Conservation (phyloP, 1,140 invertebrate genomes). For the Philopotamus ludificatus region DNA sequence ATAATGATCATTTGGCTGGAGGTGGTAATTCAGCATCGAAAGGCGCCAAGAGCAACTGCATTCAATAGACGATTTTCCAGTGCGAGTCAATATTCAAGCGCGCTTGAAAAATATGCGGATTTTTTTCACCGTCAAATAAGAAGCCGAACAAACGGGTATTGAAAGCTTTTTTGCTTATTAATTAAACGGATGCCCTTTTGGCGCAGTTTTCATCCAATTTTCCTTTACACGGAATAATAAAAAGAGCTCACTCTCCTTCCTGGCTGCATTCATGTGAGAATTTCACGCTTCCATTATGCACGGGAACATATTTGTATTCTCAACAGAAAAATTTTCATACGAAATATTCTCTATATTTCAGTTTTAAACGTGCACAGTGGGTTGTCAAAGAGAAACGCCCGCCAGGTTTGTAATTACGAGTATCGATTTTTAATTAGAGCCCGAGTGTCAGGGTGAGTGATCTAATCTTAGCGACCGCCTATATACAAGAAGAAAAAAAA, state of each 20-base stretch:
- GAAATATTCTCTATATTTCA: no score
- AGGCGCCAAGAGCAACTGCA: neutral
- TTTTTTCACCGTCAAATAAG: conserved; percentile 18
- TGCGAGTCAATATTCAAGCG: no score
- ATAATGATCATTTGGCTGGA: no score
- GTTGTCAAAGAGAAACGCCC: neutral
- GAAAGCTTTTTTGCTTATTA: conserved; percentile 29
- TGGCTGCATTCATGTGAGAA: no score
- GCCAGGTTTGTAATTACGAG: conserved; percentile 16
- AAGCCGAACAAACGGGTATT: conserved; percentile 24
- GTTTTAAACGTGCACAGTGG: no score
- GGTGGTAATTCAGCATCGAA: no score
- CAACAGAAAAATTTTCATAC: no score
- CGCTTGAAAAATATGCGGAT: no score
- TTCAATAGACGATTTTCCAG: neutral
- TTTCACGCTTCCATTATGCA: no score
- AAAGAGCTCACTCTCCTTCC: neutral
- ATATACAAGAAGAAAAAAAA: no score
- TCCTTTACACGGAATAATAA: neutral
- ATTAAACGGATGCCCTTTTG: conserved; percentile 20
- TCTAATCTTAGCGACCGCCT: conserved; percentile 23
- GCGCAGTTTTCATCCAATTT: neutral
- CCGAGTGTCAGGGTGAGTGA: conserved; percentile 25
- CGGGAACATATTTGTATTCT: no score
- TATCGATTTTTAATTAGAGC: conserved; percentile 40